phyloP scores from a whole-genome alignment of 1,140 invertebrate species.

The Agrilus planipennis region DNA sequence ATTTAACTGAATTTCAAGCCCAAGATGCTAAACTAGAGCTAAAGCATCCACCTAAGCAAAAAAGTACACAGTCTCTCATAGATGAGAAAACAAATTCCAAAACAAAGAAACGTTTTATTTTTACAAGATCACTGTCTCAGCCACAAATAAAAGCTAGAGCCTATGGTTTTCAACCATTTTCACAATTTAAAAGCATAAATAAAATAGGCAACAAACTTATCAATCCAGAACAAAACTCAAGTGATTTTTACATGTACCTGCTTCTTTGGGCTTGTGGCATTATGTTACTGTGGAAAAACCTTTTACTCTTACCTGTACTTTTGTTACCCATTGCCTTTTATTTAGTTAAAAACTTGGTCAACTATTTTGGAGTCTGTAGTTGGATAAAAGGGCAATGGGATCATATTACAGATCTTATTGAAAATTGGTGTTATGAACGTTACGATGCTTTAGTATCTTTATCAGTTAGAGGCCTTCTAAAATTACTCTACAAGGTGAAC shows the following conservation, averaged over 20 bases:
- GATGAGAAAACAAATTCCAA: background rate
- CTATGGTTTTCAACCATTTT: background rate
- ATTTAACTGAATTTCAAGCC: too few species aligned
- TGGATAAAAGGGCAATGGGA: slow-evolving; percentile 28
- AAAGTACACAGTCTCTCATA: background rate
- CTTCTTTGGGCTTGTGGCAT: slow-evolving; percentile 54
- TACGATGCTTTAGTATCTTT: slow-evolving; percentile 42
- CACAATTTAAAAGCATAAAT: background rate
- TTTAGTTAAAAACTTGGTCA: slow-evolving; percentile 43
- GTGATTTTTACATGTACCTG: slow-evolving; percentile 47
- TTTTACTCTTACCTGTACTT: slow-evolving; percentile 55
- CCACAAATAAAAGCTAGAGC: too few species aligned
- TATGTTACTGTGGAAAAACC: slow-evolving; percentile 58
- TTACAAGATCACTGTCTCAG: slow-evolving; percentile 27
- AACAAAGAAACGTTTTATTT: slow-evolving; percentile 9
- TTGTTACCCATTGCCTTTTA: slow-evolving; percentile 54
- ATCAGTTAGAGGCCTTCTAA: slow-evolving; percentile 40
- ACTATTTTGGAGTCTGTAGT: slow-evolving; percentile 38
- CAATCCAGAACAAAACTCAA: slow-evolving; percentile 18
- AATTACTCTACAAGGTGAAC: slow-evolving; percentile 39
- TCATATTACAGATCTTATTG: slow-evolving; percentile 17
- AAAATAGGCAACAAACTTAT: too few species aligned
- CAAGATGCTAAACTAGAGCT: too few species aligned
- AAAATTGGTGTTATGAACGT: slow-evolving; percentile 30
- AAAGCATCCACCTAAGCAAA: too few species aligned